Base-by-base conservation (phyloP, 92 coral and sea anemone genomes). In the Siderastrea radians region DNA sequence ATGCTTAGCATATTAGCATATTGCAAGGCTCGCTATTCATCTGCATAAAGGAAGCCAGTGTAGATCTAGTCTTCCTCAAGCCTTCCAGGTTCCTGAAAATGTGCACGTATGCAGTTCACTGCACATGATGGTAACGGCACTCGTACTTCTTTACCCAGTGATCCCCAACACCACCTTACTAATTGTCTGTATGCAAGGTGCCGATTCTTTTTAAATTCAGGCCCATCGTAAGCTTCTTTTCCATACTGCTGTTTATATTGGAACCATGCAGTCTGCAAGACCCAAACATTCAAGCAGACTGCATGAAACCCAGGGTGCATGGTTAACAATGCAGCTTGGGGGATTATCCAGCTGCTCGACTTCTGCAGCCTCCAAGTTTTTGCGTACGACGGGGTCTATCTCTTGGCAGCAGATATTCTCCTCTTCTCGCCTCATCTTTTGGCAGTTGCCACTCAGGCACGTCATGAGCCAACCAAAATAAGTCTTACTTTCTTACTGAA, bases 71-170 rank as follows among this genome's bases (percentile, higher is more conserved):
- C 86, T 12, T 91, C 92, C 77, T 91, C 92, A 53, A 53, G 51
- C 16, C 92, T 90, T 63, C 90, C 90, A 51, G 94, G 94, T 26
- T 26, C 38, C 53, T 90, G 95, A 47, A 92, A 92, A 81, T 92
- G 93, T 15, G 95, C 91, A 13, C 95, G 86, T 16, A 92, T 92
- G 65, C 93, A 92, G 60, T 83, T 73, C 0, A 92, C 93, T 19
- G 95, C 95, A 74, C 93, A 92, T 6, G 95, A 84, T 58, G 95
- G 95, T 19, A 92, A 85, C 69, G 85, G 85, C 5, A 88, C 90
- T 74, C 92, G 60, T 11, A 92, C 78, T 69, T 92, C 84, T 53
- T 86, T 89, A 11, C 95, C 95, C 44, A 92, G 12, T 38, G 84
- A 75, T 7, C 93, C 83, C 95, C 89, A 89, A 62, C 89, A 93